phyloP scores from a whole-genome alignment of 2,888 invertebrate genomes.

The Troides helena region DNA sequence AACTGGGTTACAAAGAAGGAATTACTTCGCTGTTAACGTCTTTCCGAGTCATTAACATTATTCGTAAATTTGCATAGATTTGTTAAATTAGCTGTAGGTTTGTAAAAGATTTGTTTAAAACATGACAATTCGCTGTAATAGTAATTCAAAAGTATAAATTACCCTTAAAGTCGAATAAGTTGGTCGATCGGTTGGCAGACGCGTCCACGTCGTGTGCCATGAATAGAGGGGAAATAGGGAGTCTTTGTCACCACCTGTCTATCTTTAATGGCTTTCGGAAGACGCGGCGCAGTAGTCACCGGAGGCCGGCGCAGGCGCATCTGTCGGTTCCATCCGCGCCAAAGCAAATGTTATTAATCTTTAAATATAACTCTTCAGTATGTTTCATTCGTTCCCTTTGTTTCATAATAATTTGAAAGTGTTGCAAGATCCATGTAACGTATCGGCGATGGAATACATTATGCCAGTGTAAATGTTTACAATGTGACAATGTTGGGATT shows the following conservation, averaged over 20 bases:
- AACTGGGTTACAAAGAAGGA: background rate
- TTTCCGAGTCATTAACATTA: background rate
- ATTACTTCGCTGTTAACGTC: background rate
- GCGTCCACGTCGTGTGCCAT: constrained; percentile 41
- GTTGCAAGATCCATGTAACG: background rate
- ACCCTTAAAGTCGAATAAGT: constrained; percentile 17
- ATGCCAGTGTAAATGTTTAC: constrained; percentile 31
- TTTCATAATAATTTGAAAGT: constrained; percentile 1
- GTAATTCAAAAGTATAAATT: constrained; percentile 8
- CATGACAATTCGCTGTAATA: constrained; percentile 1
- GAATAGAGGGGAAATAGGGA: constrained; percentile 64
- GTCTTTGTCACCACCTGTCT: constrained; percentile 76
- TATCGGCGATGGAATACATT: constrained; percentile 9
- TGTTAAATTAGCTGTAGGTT: background rate
- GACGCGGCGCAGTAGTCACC: constrained; percentile 56
- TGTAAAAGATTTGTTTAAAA: constrained; percentile 2
- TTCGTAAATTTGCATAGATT: background rate
- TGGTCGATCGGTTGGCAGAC: constrained; percentile 42
- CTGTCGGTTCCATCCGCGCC: constrained; percentile 66
- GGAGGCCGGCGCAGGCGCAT: constrained; percentile 63
- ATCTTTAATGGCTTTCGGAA: constrained; percentile 72
- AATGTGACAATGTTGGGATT: constrained; percentile 66
- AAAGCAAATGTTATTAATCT: constrained; percentile 39
- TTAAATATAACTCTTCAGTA: background rate
- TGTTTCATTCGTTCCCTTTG: background rate